Evolutionary conservation across 2,888 invertebrate species (phyloP), one percentile per base, ranked within the genome.

Genomic region (Cylloceria caligata): DNA sequence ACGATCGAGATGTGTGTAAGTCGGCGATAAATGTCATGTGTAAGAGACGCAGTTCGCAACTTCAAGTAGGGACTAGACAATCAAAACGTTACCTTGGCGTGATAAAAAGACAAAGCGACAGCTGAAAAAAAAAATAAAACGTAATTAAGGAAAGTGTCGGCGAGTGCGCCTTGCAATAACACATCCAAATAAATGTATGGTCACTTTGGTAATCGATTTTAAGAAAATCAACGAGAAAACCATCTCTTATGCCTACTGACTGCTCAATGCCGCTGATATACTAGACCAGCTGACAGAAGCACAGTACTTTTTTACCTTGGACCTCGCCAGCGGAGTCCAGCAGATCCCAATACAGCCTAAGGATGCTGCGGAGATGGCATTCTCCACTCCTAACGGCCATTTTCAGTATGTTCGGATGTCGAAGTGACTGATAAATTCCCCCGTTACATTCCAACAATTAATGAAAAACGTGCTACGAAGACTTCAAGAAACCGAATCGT

Each of bases 201-300:
- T n/a, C n/a, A n/a, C n/a, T n/a, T n/a, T 86, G 62, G 86, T 87
- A 13, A 83, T 86, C 16, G 87, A 87, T 76, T 88, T 84, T 49
- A 47, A 87, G 4, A 82, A 84, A 45, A 42, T 86, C 2, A 88
- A 88, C 45, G 83, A 87, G 57, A 83, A 84, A 39, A 88, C 86
- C 2, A 80, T 85, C 11, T 81, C 75, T 1, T 84, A 87, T 57
- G 81, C 81, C 7, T 86, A 79, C 80, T 86, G 75, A 0, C 47
- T 87, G 16, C 85, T 85, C 71, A 82, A 86, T 80, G 47, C 77
- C 80, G 34, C 80, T 0, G 83, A 85, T 65, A 74, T 86, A 16
- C 67, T 65, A 7, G 72, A 79, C 3, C 79, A 73, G 27, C 11
- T 73, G 30, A 74, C 74, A 3, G 19, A 57, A 11, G 67, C 73